phyloP scores from a whole-genome alignment of 2,888 invertebrate species.

The Lasioglossum leucozonium region DNA sequence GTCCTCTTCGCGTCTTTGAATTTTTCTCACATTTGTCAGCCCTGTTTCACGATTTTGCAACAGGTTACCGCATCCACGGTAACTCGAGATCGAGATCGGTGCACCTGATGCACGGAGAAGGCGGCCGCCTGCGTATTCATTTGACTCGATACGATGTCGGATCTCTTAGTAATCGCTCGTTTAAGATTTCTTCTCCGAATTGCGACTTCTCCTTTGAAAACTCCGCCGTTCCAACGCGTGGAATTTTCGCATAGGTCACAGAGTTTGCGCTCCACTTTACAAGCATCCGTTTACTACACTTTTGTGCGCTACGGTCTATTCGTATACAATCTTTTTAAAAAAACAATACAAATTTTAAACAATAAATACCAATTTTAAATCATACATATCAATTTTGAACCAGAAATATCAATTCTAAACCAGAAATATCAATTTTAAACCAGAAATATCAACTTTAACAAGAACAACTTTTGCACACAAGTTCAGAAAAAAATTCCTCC shows the following conservation, averaged over 20 bases:
- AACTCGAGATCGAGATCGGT: slow-evolving; percentile 36
- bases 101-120: not conserved
- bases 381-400: too few relatives aligned
- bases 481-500: too few relatives aligned
- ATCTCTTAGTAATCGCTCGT: not conserved
- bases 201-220: not conserved
- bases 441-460: too few relatives aligned
- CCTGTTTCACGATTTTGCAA: slow-evolving; percentile 23
- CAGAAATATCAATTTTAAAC: too few relatives aligned
- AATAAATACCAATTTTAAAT: too few relatives aligned
- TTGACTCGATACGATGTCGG: not conserved
- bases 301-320: not conserved
- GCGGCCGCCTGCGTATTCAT: not conserved
- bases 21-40: slow-evolving; percentile 28
- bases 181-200: not conserved
- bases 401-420: too few relatives aligned
- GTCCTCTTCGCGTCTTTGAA: slow-evolving; percentile 3
- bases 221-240: not conserved
- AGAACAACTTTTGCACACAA: too few relatives aligned
- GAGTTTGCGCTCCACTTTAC: not conserved
- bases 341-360: too few relatives aligned
- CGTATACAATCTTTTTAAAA: too few relatives aligned
- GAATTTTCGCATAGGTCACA: not conserved
- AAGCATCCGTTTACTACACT: not conserved
- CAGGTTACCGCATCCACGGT: slow-evolving; percentile 25